Evolutionary conservation across 1,140 invertebrate species (phyloP).

Genomic region (Ectropis grisescens): DNA sequence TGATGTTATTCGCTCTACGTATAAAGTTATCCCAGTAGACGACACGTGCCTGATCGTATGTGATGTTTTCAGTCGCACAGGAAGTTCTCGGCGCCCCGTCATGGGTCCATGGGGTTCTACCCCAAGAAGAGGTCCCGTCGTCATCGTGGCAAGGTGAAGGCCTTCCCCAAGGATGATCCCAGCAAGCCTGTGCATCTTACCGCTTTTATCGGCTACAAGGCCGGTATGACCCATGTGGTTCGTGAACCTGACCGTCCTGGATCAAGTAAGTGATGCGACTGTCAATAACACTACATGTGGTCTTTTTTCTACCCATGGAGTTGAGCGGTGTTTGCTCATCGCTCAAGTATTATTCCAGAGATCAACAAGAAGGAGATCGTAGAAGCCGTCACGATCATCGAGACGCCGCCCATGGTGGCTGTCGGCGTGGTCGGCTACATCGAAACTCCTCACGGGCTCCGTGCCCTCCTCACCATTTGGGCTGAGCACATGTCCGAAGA

Average conservation of each 20-base stretch:
- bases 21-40: too few species aligned
- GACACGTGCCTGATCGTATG: not conserved
- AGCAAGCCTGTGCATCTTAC: conserved; percentile 98
- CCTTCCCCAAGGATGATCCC: conserved; percentile 99
- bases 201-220: conserved; percentile 98
- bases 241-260: conserved; percentile 99
- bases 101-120: conserved; percentile 99
- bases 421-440: conserved; percentile 99
- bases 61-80: conserved; percentile 92
- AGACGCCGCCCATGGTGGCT: conserved; percentile 98
- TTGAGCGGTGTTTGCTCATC: too few species aligned
- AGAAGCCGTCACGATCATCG: conserved; percentile 97
- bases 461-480: conserved; percentile 96
- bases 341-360: too few species aligned
- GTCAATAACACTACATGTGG: too few species aligned
- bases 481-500: conserved; percentile 99
- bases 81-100: conserved; percentile 99
- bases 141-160: conserved; percentile 99
- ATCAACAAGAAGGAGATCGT: conserved; percentile 99
- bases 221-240: conserved; percentile 99
- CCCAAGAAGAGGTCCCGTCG: conserved; percentile 96
- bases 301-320: too few species aligned
- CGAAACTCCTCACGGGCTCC: conserved; percentile 96
- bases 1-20: conserved; percentile 21
- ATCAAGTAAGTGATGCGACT: conserved; percentile 98